phyloP scores from a whole-genome alignment of 2,888 invertebrate genomes.

The Plusia festucae region DNA sequence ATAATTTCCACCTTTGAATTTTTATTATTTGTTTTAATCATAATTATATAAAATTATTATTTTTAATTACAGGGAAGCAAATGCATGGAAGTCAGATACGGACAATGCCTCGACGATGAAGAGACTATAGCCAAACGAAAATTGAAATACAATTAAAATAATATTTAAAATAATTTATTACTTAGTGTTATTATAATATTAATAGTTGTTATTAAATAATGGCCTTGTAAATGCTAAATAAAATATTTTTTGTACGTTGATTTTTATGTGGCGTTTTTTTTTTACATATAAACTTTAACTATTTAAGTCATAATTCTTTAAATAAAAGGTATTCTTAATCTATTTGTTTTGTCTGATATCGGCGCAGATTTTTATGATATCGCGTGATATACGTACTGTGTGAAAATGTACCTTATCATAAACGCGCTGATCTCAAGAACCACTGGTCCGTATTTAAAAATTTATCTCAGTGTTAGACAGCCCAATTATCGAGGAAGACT shows the following conservation, averaged over 20 bases:
- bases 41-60: slow-evolving; percentile 21
- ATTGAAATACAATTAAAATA: slow-evolving; percentile 65
- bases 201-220: slow-evolving; percentile 31
- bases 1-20: neutral
- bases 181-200: slow-evolving; percentile 31
- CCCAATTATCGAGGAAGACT: too few species aligned
- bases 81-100: slow-evolving; percentile 90
- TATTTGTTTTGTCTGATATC: too few species aligned
- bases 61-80: slow-evolving; percentile 88
- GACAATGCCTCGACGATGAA: slow-evolving; percentile 88
- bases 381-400: too few species aligned
- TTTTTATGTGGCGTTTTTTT: neutral
- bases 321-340: too few species aligned
- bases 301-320: too few species aligned
- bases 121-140: slow-evolving; percentile 78
- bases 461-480: too few species aligned
- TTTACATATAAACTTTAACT: neutral
- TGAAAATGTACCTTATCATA: too few species aligned
- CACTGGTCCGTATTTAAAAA: too few species aligned
- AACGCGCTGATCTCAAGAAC: too few species aligned
- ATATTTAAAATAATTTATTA: slow-evolving; percentile 54
- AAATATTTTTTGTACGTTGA: slow-evolving; percentile 36
- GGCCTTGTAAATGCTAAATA: slow-evolving; percentile 58
- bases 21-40: neutral
- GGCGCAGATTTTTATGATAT: too few species aligned